Evolutionary conservation across 2,113 vertebrate species (phyloP), one percentile per base, ranked within the genome.

Genomic region (Antennarius striatus): DNA sequence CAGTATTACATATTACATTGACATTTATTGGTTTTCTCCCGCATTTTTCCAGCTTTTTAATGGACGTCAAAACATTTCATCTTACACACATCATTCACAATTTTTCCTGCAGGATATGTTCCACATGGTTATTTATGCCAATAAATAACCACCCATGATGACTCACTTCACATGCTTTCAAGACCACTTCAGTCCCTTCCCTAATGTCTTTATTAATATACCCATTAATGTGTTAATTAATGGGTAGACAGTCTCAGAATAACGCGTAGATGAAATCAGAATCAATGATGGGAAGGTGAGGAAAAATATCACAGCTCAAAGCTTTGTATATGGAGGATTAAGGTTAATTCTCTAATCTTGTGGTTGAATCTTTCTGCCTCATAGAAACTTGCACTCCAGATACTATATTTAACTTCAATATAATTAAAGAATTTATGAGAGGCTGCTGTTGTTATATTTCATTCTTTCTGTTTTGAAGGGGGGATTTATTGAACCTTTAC

Each of bases 341-440:
- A 57, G 73, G 68, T 65, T 84, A 73, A 82, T 84, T 72, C 51
- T 77, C 52, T 55, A 50, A 76, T 66, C 74, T 65, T 61, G 59
- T 5, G 32, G 36, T 40, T 10, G 40, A 61, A 64, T 56, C 58
- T 73, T 68, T 68, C 49, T 59, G 46, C 68, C 15, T 66, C 63
- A 63, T 75, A 81, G 80, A 89, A 83, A 79, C 58, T 16, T 4
- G 36, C 70, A 71, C 58, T 80, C 17, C 12, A 80, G 66, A 75
- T 71, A 49, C 72, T 73, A 76, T 82, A 84, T 87, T 84, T 75
- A 79, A 87, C 74, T 66, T 84, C 84, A 49, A 76, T 84, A 82
- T 81, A 80, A 81, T 84, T 68, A 81, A 85, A 75, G 47, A 84
- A 84, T 91, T 88, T 82, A 90, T 7, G 50, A 85, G 78, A 56